Percentiles rank a stretch among this genome's conserved stretches.
Evolutionary conservation across 1,140 invertebrate genomes (phyloP).

Genomic region (Paramacrobiotus metropolitanus): DNA sequence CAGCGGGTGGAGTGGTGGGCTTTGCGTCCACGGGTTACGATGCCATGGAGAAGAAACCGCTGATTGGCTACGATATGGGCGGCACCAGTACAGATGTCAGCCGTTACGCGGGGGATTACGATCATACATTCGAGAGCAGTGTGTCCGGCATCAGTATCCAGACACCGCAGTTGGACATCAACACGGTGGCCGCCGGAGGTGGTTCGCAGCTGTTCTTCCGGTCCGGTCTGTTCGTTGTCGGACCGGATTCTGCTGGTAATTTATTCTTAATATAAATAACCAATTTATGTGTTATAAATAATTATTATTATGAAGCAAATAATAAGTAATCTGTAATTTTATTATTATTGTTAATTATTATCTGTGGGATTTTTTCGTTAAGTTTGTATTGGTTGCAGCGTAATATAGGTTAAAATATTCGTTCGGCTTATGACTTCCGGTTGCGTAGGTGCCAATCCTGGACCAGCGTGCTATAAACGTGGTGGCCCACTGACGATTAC

Average conservation of each 20-base stretch:
- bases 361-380: no score
- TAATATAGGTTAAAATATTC: no score
- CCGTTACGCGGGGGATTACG: slow-evolving; percentile 62
- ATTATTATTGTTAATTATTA: no score
- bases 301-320: no score
- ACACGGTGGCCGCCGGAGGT: slow-evolving; percentile 92
- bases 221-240: slow-evolving; percentile 82
- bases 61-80: slow-evolving; percentile 96
- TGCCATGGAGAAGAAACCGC: slow-evolving; percentile 39
- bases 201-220: slow-evolving; percentile 84
- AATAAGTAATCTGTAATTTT: no score
- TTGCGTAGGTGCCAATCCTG: slow-evolving; percentile 30
- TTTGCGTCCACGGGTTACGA: slow-evolving; percentile 71
- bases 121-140: slow-evolving; percentile 87
- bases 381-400: no score
- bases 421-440: no score
- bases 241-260: slow-evolving; percentile 77
- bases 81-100: slow-evolving; percentile 94
- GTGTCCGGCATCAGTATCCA: slow-evolving; percentile 90
- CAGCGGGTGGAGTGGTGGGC: slow-evolving; percentile 88
- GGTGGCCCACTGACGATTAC: slow-evolving; percentile 72
- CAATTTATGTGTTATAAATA: no score
- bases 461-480: slow-evolving; percentile 67
- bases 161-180: slow-evolving; percentile 73
- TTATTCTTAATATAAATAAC: not conserved